Conservation (phyloP, 2,113 vertebrate genomes). For the Bubo blakistoni region DNA sequence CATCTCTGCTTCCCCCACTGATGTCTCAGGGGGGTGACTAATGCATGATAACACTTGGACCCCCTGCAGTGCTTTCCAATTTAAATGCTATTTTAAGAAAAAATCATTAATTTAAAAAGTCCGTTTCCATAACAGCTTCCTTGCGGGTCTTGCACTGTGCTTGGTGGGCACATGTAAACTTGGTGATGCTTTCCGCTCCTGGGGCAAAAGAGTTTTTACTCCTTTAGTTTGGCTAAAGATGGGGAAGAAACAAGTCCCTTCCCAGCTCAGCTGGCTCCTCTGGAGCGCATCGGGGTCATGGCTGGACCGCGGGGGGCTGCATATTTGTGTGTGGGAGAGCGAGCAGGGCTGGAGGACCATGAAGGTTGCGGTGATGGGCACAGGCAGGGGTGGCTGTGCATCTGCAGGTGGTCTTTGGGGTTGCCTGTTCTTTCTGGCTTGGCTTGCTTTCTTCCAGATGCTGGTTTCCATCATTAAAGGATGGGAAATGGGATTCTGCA, state of each 20-base stretch:
- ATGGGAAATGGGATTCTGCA: background rate
- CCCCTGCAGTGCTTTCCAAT: background rate
- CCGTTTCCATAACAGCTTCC: background rate
- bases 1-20: background rate
- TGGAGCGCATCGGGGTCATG: fast-evolving
- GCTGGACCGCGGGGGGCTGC: fast-evolving
- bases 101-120: background rate
- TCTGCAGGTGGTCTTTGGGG: background rate
- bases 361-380: background rate
- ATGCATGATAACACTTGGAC: background rate
- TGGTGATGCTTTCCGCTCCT: background rate
- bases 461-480: background rate
- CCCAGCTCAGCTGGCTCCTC: background rate
- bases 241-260: background rate
- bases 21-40: background rate
- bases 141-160: background rate
- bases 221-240: background rate
- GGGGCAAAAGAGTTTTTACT: background rate
- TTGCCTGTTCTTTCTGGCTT: background rate
- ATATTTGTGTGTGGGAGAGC: background rate
- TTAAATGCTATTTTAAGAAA: background rate
- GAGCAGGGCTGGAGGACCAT: background rate
- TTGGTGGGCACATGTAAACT: background rate
- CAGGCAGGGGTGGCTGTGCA: fast-evolving
- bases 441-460: background rate